Evolutionary conservation across 2,113 vertebrate genomes (phyloP).

Genomic region (Pollimyrus isidori): DNA sequence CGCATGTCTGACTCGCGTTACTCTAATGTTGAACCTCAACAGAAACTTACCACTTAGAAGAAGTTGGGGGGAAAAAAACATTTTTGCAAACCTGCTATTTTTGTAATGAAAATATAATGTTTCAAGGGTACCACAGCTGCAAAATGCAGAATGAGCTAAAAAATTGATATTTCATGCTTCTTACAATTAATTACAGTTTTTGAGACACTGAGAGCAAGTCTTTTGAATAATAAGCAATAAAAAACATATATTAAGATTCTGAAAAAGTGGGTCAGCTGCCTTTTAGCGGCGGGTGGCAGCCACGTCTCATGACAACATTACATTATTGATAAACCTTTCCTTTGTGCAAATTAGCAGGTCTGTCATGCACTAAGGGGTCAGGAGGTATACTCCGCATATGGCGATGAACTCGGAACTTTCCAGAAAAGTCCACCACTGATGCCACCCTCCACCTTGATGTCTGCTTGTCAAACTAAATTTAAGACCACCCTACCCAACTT

Average conservation of each 20-base stretch:
- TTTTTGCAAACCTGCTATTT: background rate
- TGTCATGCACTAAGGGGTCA: background rate
- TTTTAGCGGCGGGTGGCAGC: background rate
- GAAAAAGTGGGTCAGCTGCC: background rate
- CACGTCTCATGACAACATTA: background rate
- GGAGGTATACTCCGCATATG: background rate
- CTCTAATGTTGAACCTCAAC: conserved; percentile 51
- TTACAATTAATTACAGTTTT: background rate
- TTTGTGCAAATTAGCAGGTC: conserved; percentile 9
- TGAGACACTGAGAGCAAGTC: background rate
- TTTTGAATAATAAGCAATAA: background rate
- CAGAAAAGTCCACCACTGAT: background rate
- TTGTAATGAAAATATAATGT: background rate
- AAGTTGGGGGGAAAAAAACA: background rate
- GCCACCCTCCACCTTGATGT: background rate
- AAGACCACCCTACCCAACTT: background rate
- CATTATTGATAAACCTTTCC: conserved; percentile 11
- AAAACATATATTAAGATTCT: background rate
- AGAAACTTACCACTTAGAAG: conserved; percentile 44
- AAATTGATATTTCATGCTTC: background rate
- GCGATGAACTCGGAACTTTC: background rate
- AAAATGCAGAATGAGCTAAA: background rate
- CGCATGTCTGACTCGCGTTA: conserved; percentile 39
- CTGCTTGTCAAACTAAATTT: background rate
- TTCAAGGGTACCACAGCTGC: background rate